phyloP scores from a whole-genome alignment of 2,888 invertebrate genomes.

The Euclidia mi region DNA sequence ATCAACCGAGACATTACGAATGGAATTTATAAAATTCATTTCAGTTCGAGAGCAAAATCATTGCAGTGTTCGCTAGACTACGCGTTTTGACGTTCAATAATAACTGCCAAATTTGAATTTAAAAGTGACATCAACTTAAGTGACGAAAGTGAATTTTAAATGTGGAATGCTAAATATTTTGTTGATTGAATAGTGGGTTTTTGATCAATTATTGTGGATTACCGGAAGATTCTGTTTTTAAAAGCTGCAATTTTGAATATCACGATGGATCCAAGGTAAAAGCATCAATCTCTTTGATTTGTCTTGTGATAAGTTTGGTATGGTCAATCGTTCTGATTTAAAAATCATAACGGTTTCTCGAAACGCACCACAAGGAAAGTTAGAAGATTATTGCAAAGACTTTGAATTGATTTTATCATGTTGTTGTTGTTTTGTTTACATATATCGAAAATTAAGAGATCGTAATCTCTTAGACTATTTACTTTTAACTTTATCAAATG shows the following conservation, averaged over 20 bases:
- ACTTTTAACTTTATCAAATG: too few relatives aligned
- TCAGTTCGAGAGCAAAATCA: conserved; percentile 43
- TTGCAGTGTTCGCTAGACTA: conserved; percentile 23
- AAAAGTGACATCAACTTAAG: conserved; percentile 49
- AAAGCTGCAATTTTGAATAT: conserved; percentile 45
- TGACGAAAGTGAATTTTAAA: conserved; percentile 65
- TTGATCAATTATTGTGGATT: conserved; percentile 31
- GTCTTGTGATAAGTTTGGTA: too few relatives aligned
- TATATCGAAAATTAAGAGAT: too few relatives aligned
- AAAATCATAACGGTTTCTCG: conserved; percentile 47
- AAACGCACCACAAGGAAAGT: conserved; percentile 13
- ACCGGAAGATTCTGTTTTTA: conserved; percentile 22
- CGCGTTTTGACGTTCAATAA: conserved; percentile 7
- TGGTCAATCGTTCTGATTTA: conserved; percentile 21
- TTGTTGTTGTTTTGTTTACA: too few relatives aligned
- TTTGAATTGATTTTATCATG: too few relatives aligned
- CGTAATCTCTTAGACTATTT: too few relatives aligned
- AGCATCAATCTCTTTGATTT: conserved; percentile 26
- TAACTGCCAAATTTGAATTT: conserved; percentile 18
- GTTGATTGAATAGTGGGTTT: conserved; percentile 36
- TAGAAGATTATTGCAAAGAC: conserved; percentile 10
- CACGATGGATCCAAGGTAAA: conserved; percentile 82
- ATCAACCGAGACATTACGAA: conserved; percentile 70
- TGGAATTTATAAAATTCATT: conserved; percentile 55
- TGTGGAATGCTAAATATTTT: conserved; percentile 30